Base-by-base conservation (phyloP, 2,888 invertebrate genomes). In the Acleris emargana region DNA sequence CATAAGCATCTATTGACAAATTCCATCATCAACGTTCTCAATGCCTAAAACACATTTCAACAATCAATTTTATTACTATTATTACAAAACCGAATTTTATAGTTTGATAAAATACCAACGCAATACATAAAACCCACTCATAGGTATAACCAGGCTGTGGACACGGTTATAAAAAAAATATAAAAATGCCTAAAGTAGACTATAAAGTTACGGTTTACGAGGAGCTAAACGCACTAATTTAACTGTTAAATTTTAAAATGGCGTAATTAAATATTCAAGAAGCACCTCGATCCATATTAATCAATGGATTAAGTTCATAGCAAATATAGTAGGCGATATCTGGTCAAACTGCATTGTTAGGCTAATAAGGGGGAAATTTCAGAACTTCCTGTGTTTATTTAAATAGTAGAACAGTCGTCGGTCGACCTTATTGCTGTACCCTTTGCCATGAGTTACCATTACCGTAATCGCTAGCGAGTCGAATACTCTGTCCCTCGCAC, bases 221-320 rank as follows among this genome's bases (percentile, higher is more conserved):
- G 57, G 43, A 22, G 57, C 43, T 57, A 57, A 57, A 45, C 43
- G 45, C 25, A 45, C 45, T 43, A 57, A 25, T 45, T 57, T 45
- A 57, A 57, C 57, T 45, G 25, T 57, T 25, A 6, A 25, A 25
- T 22, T 57, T 57, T n/a, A 22, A 57, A 22, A 57, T 45, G 25
- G 54, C 57, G 22, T 57, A 57, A 57, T 57, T 57, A 57, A 57
- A 45, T 57, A 57, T 57, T 57, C 42, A 43, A 57, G 22, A 57
- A n/a, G 55, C 55, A n/a, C 43, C 55, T 57, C 7, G 43, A 22
- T 57, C 22, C 43, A 57, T 45, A 25, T 45, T 57, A 57, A 45
- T 45, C 16, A 42, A 43, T 43, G 3, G 7, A 55, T 13, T 42
- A 43, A 42, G 5, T 54, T 54, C n/a, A 20, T 18, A 18, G n/a